These are phyloP conservation scores for Mandrillus leucophaeus DNA, from an alignment of 2,113 vertebrate species.

Conservation along the genomic window DNA sequence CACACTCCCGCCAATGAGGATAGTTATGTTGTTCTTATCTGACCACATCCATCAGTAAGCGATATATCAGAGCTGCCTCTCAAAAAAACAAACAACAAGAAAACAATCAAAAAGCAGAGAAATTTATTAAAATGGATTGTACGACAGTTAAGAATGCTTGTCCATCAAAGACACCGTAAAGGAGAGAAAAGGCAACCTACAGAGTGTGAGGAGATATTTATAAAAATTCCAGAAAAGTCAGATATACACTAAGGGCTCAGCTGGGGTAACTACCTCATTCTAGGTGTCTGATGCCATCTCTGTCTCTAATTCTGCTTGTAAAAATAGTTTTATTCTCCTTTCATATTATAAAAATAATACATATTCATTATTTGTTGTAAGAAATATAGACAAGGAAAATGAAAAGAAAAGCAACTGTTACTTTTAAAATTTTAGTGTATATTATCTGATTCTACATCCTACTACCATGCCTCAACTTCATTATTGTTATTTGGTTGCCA, in stretches of 20 bases:
- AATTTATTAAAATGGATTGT: neutral
- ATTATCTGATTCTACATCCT: neutral
- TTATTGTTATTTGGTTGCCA: neutral
- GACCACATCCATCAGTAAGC: neutral
- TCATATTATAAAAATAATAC: neutral
- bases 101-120: neutral
- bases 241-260: neutral
- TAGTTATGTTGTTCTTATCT: neutral
- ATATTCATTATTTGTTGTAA: neutral
- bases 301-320: neutral
- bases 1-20: neutral
- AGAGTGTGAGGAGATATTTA: neutral
- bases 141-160: neutral
- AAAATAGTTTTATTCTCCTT: neutral
- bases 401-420: neutral
- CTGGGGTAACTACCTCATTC: neutral
- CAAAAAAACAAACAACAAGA: neutral
- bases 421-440: neutral
- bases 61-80: neutral
- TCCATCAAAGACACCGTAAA: neutral
- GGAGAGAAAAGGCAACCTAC: neutral
- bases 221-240: neutral
- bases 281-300: neutral
- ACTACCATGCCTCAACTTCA: neutral
- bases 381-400: constrained; percentile 1